phyloP scores from a whole-genome alignment of 1,140 invertebrate species.

The Drosophila rhopaloa region DNA sequence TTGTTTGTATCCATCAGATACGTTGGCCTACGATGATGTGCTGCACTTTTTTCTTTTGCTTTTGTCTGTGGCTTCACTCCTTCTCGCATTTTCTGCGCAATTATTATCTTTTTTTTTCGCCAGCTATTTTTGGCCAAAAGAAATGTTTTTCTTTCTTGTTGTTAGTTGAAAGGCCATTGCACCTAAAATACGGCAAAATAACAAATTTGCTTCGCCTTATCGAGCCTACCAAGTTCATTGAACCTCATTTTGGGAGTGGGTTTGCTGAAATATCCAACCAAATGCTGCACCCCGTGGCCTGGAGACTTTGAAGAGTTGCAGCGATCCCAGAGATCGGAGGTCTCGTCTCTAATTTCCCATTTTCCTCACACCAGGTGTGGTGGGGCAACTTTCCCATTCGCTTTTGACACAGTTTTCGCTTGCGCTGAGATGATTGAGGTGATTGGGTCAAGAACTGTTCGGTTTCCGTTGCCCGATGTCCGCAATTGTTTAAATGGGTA shows the following conservation, averaged over 20 bases:
- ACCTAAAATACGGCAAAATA: slow-evolving; percentile 20
- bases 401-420: slow-evolving; percentile 45
- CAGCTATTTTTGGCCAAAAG: slow-evolving; percentile 43
- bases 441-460: slow-evolving; percentile 55
- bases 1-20: slow-evolving; percentile 52
- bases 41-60: slow-evolving; percentile 30
- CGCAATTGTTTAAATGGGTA: slow-evolving; percentile 31
- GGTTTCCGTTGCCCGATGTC: slow-evolving; percentile 20
- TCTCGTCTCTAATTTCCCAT: slow-evolving; percentile 10
- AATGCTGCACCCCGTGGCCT: slow-evolving; percentile 9
- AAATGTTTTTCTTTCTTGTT: slow-evolving; percentile 40
- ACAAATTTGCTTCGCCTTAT: slow-evolving; percentile 29
- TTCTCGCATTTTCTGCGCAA: slow-evolving; percentile 41
- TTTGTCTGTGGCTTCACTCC: slow-evolving; percentile 30
- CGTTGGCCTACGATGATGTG: slow-evolving; percentile 30
- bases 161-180: slow-evolving; percentile 48
- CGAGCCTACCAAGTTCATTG: slow-evolving; percentile 24
- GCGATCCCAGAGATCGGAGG: slow-evolving; percentile 9
- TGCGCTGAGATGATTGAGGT: slow-evolving; percentile 35
- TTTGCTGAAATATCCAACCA: slow-evolving; percentile 17
- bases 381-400: slow-evolving; percentile 33
- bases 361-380: slow-evolving; percentile 19
- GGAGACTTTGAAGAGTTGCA: not conserved
- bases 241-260: slow-evolving; percentile 17
- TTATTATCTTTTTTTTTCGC: slow-evolving; percentile 26